Evolutionary conservation across 2,888 invertebrate species (phyloP).

Genomic region (Acholoe squamosa): DNA sequence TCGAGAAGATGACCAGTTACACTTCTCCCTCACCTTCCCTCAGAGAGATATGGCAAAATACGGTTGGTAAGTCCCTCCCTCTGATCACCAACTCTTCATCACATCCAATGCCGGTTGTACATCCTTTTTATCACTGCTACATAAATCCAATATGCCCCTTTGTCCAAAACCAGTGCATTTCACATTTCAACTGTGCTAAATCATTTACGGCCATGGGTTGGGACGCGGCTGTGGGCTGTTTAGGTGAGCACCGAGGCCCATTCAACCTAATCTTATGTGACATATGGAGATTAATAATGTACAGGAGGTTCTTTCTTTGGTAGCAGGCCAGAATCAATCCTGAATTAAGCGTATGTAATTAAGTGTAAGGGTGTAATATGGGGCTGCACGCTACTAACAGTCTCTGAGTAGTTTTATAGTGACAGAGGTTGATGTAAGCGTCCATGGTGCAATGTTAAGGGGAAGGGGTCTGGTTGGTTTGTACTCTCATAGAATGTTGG

Average conservation of each 20-base stretch:
- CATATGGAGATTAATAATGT: neutral
- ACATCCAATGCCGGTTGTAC: too few species aligned
- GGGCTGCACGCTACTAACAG: neutral
- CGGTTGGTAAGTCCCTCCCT: too few species aligned
- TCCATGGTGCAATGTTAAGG: too few species aligned
- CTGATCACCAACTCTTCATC: too few species aligned
- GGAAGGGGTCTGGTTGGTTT: too few species aligned
- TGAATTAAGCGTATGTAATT: neutral
- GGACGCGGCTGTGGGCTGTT: neutral
- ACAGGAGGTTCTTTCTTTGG: conserved; percentile 7
- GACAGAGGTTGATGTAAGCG: too few species aligned
- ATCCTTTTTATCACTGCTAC: neutral
- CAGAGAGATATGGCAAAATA: too few species aligned
- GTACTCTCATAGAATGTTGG: too few species aligned
- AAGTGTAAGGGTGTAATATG: neutral
- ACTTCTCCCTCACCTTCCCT: too few species aligned
- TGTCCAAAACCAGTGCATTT: neutral
- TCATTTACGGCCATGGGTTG: neutral
- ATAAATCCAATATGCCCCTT: neutral
- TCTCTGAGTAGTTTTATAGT: too few species aligned
- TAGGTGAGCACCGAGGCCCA: neutral
- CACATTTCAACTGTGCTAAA: neutral
- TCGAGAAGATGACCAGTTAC: too few species aligned
- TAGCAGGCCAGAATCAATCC: neutral
- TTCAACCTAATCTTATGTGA: neutral